phyloP scores from a whole-genome alignment of 2,797 vertebrate genomes.

The Neostethus bicornis region DNA sequence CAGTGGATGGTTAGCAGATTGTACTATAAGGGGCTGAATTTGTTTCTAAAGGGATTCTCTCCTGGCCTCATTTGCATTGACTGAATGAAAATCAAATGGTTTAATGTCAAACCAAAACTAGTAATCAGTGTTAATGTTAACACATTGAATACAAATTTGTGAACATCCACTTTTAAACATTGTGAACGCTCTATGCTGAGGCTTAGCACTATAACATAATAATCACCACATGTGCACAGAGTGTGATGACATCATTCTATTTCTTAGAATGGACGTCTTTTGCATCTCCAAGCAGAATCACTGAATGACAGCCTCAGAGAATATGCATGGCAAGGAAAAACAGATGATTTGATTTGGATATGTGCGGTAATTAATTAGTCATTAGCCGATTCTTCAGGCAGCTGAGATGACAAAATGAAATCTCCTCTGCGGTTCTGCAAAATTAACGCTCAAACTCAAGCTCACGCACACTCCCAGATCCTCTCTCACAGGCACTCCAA shows the following conservation, averaged over 20 bases:
- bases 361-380: constrained; percentile 70
- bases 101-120: constrained; percentile 74
- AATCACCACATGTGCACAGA: constrained; percentile 14
- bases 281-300: constrained; percentile 16
- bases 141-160: constrained; percentile 43
- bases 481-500: constrained; percentile 21
- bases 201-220: constrained; percentile 30
- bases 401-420: constrained; percentile 70
- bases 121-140: constrained; percentile 77
- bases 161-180: constrained; percentile 7
- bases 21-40: constrained; percentile 86
- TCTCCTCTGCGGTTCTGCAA: constrained; percentile 59
- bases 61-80: constrained; percentile 82
- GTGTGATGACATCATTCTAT: constrained; percentile 35
- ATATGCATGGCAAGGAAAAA: constrained; percentile 50
- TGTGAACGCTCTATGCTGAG: constrained; percentile 41
- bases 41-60: constrained; percentile 81
- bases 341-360: constrained; percentile 64
- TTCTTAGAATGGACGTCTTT: constrained; percentile 25
- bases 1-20: no score
- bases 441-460: constrained; percentile 54
- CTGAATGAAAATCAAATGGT: constrained; percentile 83
- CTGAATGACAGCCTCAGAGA: constrained; percentile 59
- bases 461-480: constrained; percentile 17
- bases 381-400: constrained; percentile 70